Base-by-base conservation (phyloP, 2,888 invertebrate genomes). In the Meganola albula region DNA sequence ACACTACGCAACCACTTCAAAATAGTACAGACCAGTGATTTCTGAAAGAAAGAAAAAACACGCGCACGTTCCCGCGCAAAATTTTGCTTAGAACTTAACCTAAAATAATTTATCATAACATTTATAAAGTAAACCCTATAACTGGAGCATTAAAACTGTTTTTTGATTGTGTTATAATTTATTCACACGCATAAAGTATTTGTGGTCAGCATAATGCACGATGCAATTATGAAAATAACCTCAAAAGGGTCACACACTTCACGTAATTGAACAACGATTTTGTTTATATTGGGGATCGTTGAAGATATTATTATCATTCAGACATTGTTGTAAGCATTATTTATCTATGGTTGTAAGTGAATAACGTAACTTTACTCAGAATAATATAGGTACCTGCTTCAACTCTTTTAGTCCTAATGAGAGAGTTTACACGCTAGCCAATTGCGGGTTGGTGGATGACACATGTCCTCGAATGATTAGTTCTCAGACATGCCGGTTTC, bases 191-290 rank as follows among this genome's bases (percentile, higher is more conserved):
- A 30, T 12, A 10, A 12, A 16, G 46, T 56, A 72, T 50, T 44
- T 51, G 31, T 40, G 55, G 48, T 51, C 40, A 27, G 37, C 29
- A 45, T 44, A 58, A 41, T 35, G 31, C 53, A 30, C 35, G 37
- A 26, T 40, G 54, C 48, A 37, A 43, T 48, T 36, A 48, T 57
- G 56, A 36, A 62, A 62, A 66, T 64, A 70, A 65, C 43, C 43
- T 63, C 61, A 66, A 69, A 59, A 61, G 77, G 74, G 73, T 75
- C 67, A 63, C 66, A 66, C 69, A 65, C 65, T 66, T 58, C 48
- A 58, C 41, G 46, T 74, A 72, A 74, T 78, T 72, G 73, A 69
- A 70, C 67, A 40, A 44, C 40, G 10, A 44, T 55, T 51, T 55
- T 48, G 48, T 53, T 51, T 44, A 44, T 37, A 39, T 39, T 54